A percentile compares a stretch with the other conserved stretches of the same genome.
These are phyloP conservation scores for Callaeas wilsoni DNA, from an alignment of 2,113 vertebrate genomes.

Conservation along the genomic window DNA sequence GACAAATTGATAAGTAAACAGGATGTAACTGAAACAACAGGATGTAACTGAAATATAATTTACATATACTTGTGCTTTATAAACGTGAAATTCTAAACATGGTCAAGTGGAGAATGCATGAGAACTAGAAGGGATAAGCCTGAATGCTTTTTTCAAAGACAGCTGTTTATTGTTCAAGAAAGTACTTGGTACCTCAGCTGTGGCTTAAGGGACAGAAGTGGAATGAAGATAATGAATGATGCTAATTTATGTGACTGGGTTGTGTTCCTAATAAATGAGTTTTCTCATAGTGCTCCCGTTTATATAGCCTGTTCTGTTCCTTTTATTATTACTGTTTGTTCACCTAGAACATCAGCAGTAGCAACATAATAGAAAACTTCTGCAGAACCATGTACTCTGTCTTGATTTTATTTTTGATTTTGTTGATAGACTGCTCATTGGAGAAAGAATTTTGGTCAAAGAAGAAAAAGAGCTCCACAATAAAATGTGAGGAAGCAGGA, in stretches of 20 bases:
- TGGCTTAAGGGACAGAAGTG: not conserved
- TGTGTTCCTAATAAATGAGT: not conserved
- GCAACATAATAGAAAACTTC: not conserved
- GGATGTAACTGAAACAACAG: not conserved
- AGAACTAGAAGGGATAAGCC: not conserved
- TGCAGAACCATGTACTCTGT: not conserved
- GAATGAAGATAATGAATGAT: not conserved
- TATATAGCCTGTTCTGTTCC: not conserved
- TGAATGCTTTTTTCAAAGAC: not conserved
- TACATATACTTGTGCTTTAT: not conserved
- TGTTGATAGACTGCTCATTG: constrained; percentile 59
- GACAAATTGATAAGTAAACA: not conserved
- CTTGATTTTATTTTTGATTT: not conserved
- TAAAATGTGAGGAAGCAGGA: constrained; percentile 44
- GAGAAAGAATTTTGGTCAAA: constrained; percentile 68
- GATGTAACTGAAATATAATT: not conserved
- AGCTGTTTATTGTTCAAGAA: not conserved
- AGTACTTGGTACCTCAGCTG: not conserved
- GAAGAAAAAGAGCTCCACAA: constrained; percentile 63
- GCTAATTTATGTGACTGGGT: not conserved
- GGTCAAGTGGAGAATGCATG: not conserved
- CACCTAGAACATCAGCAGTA: not conserved
- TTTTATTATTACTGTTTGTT: not conserved
- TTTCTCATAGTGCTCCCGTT: not conserved
- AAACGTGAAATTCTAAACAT: not conserved